Evolutionary conservation across 2,113 vertebrate genomes (phyloP), one percentile per base, ranked within the genome.

Genomic region (Neoarius graeffei): DNA sequence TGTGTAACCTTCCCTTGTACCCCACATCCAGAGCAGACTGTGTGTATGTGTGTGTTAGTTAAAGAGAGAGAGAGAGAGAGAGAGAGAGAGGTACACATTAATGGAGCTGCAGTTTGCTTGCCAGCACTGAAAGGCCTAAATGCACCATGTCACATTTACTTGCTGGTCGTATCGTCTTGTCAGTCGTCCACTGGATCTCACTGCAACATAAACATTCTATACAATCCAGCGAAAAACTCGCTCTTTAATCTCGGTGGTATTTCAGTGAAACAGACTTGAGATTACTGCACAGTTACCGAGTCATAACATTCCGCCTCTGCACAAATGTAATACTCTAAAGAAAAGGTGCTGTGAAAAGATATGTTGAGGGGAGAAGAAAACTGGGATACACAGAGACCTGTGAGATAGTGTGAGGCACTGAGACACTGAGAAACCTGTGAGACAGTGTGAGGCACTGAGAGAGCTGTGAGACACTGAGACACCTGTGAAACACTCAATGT

Each of bases 91-190:
- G 52, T 90, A 73, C 56, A 80, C 83, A 88, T 88, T 88, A 88
- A 83, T 87, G 80, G 62, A 88, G 83, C 69, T 81, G 59, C n/a
- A 57, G 79, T 4, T 66, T 66, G 52, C 60, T 88, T 83, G 86
- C 77, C 69, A 42, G 79, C 20, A 81, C 77, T 83, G 77, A 82
- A 88, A 60, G 57, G 73, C 50, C 71, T 83, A 69, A 85, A 90
- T 82, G 86, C 56, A 25, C 77, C 69, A 23, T 88, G 89, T 88
- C 80, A 88, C 81, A 86, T 81, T 90, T 86, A 71, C 76, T 25
- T 11, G 20, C 76, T 52, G 42, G 48, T 86, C 27, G 13, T 71
- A 56, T 17, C 15, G 62, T 81, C 54, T 30, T 30, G 25, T 81
- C 50, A 19, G 73, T 52, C 54, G 0, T 54, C 23, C 59, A 71